Evolutionary conservation across 1,140 invertebrate genomes (phyloP), one percentile per base, ranked within the genome.

Genomic region (Hycleus cichorii): DNA sequence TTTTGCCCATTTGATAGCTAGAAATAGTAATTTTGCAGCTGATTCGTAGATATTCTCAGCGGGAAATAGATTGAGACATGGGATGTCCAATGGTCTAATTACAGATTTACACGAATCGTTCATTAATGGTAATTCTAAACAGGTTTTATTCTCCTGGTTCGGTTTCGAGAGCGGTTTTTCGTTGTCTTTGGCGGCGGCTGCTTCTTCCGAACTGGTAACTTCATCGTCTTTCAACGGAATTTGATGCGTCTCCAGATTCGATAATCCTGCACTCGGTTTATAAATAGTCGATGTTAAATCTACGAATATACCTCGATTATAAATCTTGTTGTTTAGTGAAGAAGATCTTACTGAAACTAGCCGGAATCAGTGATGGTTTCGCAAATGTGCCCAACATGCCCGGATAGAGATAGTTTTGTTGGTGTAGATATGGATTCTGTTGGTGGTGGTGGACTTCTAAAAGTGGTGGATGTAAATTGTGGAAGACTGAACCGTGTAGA

Each of bases 1-100:
- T 61, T 84, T 79, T 0, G 88, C 83, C 86, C 89, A 91, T 68
- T 88, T 85, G 3, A 93, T 81, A 0, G 84, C 80, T 1, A 88
- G 71, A 65, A 89, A 86, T 6, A 93, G 74, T n/a, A 93, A 70
- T 69, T 88, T 89, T 1, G 87, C 85, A 2, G 88, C 85, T 2
- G 83, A 84, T 68, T 90, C 86, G 66, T 88, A 87, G 9, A 85
- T 74, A 55, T 80, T 83, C 64, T 89, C 86, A 39, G 74, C 72
- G 8, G 78, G 76, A 59, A 78, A 72, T 24, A 80, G 66, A 32
- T 72, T 71, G 38, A 72, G 45, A 51, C 57, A 65, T 7, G 72
- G 64, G 9, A 67, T 49, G n/a, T 73, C 69, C 11, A 68, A 32
- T 25, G 65, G 62, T 63, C 67, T 51, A 32, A 39, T 61, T 58